Evolutionary conservation across 2,797 vertebrate species (phyloP), one percentile per base, ranked within the genome.

Genomic region (Platyrinchus mystaceus): DNA sequence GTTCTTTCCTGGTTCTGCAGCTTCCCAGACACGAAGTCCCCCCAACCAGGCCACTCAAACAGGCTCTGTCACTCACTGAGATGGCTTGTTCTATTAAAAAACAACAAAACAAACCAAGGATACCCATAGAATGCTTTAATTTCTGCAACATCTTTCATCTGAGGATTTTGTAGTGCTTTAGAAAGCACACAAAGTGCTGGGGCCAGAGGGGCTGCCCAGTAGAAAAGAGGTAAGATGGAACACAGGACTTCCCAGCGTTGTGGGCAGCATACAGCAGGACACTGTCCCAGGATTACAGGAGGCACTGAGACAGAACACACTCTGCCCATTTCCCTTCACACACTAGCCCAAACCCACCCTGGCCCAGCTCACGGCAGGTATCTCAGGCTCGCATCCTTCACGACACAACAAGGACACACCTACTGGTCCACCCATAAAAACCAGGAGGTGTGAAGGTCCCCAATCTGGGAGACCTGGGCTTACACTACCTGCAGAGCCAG

Each of bases 21-120:
- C 60, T 89, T 80, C 28, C 23, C 34, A 95, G 63, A 87, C 87
- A 94, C 79, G 89, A 93, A 90, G 41, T 14, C 37, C 44, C 80
- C 69, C 70, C 4, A 0, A 47, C 14, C 32, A 84, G 95, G 86
- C 93, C 90, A 91, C 87, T 87, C 89, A 93, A 92, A 88, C 66
- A 90, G 91, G 67, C 78, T 89, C 73, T 12, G 17, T 56, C 80
- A 44, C 44, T 47, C 55, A 59, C 47, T 66, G 30, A 52, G 43
- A 88, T 63, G 44, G 59, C 44, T 73, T 49, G 58, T 69, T 85
- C 76, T 84, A 66, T 47, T 79, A 59, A 74, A 84, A 94, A 76
- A 1, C 73, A 86, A 69, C 37, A 46, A 83, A 94, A 74, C 47
- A 74, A 76, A 30, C 15, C 46, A 58, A 88, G 66, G 16, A 86